phyloP scores from a whole-genome alignment of 2,113 vertebrate species.

The Alethe castanea region DNA sequence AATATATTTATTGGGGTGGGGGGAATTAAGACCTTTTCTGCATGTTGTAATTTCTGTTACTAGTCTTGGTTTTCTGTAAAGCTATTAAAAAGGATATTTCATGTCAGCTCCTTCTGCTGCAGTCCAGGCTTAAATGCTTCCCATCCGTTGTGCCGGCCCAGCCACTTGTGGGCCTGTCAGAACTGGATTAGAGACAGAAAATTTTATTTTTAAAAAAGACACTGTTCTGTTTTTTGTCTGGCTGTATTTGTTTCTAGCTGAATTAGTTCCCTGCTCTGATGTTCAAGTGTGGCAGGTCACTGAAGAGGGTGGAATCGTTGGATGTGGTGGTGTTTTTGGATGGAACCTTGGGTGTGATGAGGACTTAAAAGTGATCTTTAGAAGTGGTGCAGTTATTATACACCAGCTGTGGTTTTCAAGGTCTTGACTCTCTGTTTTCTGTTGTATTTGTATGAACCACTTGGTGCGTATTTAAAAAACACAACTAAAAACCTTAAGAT shows the following conservation, averaged over 20 bases:
- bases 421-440: neutral
- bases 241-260: neutral
- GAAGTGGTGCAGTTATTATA: neutral
- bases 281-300: neutral
- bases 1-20: neutral
- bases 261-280: neutral
- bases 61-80: neutral
- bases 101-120: neutral
- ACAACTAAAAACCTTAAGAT: neutral
- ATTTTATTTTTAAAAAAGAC: neutral
- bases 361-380: neutral
- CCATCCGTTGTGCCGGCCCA: neutral
- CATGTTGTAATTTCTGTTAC: neutral
- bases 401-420: neutral
- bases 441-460: neutral
- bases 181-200: neutral
- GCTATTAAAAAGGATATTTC: neutral
- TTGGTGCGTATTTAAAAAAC: neutral
- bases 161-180: neutral
- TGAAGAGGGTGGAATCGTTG: neutral
- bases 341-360: neutral
- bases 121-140: neutral
- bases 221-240: neutral
- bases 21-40: neutral
- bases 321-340: neutral